A percentile compares a stretch with the other conserved stretches of the same genome.
These are phyloP conservation scores for Cydia amplana DNA, from an alignment of 1,140 invertebrate genomes.

Conservation along the genomic window DNA sequence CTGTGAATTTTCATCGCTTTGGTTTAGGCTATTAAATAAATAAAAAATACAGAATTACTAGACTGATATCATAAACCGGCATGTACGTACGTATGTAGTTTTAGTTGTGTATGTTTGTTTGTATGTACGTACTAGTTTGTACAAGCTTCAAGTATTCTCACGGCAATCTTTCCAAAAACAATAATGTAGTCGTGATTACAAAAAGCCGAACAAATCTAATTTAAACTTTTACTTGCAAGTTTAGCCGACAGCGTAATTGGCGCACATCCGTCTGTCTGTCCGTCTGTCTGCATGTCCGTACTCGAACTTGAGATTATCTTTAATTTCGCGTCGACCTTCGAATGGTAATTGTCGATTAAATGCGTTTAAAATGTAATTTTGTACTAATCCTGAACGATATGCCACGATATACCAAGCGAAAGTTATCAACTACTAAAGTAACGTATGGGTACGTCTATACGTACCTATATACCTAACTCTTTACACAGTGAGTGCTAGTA, in stretches of 20 bases:
- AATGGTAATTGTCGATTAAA: slow-evolving; percentile 51
- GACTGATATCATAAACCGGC: too few species aligned
- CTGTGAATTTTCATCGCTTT: too few species aligned
- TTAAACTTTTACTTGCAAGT: slow-evolving; percentile 55
- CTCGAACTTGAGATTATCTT: slow-evolving; percentile 51
- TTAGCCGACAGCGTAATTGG: slow-evolving; percentile 65
- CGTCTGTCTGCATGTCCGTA: slow-evolving; percentile 49
- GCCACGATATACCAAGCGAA: background rate
- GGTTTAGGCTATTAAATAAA: too few species aligned
- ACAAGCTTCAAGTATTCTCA: slow-evolving; percentile 17
- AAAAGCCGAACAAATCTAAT: slow-evolving; percentile 53
- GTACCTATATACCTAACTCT: too few species aligned
- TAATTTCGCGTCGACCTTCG: slow-evolving; percentile 57
- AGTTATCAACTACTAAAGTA: too few species aligned
- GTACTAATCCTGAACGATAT: slow-evolving; percentile 7
- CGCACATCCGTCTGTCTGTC: slow-evolving; percentile 53
- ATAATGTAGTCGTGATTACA: slow-evolving; percentile 25
- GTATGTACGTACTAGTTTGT: background rate
- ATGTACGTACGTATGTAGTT: too few species aligned
- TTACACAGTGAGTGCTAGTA: too few species aligned
- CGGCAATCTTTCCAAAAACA: slow-evolving; percentile 23
- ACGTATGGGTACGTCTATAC: too few species aligned
- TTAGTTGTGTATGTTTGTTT: too few species aligned
- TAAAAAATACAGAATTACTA: too few species aligned
- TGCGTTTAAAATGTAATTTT: slow-evolving; percentile 15